Conservation (phyloP, 2,797 vertebrate species). For the Thamnophis elegans region DNA sequence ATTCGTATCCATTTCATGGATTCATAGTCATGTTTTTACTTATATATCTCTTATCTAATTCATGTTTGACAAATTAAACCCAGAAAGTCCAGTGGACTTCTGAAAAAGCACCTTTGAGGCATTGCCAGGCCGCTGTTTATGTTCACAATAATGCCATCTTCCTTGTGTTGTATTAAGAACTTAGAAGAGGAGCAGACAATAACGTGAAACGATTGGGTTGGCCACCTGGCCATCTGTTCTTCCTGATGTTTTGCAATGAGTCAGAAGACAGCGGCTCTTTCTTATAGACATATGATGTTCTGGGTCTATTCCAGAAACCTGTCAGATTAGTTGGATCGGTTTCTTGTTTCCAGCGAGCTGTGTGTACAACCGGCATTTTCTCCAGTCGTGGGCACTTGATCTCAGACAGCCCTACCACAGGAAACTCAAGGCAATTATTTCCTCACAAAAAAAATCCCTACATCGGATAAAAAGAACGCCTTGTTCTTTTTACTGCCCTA, state of each 20-base stretch:
- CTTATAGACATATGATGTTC: constrained; percentile 49
- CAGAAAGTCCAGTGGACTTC: too few species aligned
- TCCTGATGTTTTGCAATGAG: constrained; percentile 48
- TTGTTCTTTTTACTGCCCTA: constrained; percentile 45
- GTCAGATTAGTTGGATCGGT: constrained; percentile 58
- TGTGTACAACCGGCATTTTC: constrained; percentile 68
- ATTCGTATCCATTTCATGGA: too few species aligned
- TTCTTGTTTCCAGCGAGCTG: constrained; percentile 69
- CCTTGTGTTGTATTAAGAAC: background rate
- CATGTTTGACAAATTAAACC: too few species aligned
- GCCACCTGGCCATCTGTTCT: background rate
- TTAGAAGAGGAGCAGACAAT: background rate
- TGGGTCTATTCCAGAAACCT: constrained; percentile 58
- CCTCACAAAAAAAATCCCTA: constrained; percentile 43
- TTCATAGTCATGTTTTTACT: too few species aligned
- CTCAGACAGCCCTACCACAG: constrained; percentile 55
- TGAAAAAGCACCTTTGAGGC: too few species aligned
- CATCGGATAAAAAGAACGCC: constrained; percentile 36
- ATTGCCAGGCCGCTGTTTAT: background rate
- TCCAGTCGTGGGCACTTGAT: constrained; percentile 63
- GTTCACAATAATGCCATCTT: background rate
- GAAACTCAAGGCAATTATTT: constrained; percentile 63
- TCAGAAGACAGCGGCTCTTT: constrained; percentile 58
- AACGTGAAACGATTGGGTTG: background rate
- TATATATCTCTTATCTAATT: too few species aligned